phyloP scores from a whole-genome alignment of 2,888 invertebrate genomes.

The Perizoma flavofasciatum region DNA sequence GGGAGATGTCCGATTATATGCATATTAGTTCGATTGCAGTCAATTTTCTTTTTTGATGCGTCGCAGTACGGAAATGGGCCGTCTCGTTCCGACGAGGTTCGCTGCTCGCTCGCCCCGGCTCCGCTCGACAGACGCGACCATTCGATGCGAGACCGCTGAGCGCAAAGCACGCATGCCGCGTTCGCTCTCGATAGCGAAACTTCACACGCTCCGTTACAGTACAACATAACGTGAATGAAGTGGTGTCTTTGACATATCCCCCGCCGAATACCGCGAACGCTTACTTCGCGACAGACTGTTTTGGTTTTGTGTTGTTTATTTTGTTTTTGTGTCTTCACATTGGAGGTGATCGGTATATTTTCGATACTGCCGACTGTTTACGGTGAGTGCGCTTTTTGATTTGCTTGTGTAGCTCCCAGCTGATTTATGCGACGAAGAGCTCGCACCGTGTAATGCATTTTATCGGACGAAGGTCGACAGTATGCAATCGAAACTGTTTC shows the following conservation, averaged over 20 bases:
- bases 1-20: constrained; percentile 67
- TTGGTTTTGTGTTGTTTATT: constrained; percentile 75
- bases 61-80: constrained; percentile 53
- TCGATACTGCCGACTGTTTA: constrained; percentile 72
- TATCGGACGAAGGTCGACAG: constrained; percentile 67
- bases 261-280: constrained; percentile 56
- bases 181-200: constrained; percentile 62
- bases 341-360: constrained; percentile 77
- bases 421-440: constrained; percentile 72
- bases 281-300: constrained; percentile 64
- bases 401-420: constrained; percentile 67
- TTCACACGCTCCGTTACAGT: constrained; percentile 65
- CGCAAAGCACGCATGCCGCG: constrained; percentile 59
- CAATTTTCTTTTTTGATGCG: constrained; percentile 59
- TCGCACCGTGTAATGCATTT: constrained; percentile 68
- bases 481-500: constrained; percentile 60
- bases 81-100: constrained; percentile 35
- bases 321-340: constrained; percentile 72
- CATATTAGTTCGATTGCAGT: constrained; percentile 61
- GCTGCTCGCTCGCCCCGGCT: constrained; percentile 16
- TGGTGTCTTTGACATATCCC: constrained; percentile 63
- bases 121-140: constrained; percentile 42
- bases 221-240: constrained; percentile 66
- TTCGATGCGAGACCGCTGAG: constrained; percentile 67
- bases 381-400: constrained; percentile 77